Evolutionary conservation across 2,888 invertebrate genomes (phyloP).

Genomic region (Geophilus truncorum): DNA sequence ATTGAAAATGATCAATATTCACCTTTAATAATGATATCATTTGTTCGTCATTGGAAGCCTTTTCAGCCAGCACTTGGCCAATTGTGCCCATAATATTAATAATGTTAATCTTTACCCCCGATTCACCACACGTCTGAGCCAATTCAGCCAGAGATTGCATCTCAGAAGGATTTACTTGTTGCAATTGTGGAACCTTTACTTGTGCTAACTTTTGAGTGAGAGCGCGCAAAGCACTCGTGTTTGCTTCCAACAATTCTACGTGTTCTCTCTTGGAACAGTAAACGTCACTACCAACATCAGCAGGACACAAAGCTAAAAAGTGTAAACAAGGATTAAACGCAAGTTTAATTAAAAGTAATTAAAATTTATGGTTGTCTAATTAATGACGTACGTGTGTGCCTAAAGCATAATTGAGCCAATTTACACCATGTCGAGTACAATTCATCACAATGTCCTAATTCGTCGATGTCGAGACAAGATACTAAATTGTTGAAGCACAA

Average conservation of each 20-base stretch:
- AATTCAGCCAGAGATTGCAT: conserved; percentile 45
- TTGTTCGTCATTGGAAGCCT: background rate
- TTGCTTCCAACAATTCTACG: conserved; percentile 58
- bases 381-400: conserved; percentile 50
- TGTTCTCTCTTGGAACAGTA: conserved; percentile 40
- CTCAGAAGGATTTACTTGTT: conserved; percentile 42
- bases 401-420: conserved; percentile 60
- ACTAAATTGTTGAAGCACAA: conserved; percentile 67
- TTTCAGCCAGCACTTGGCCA: conserved; percentile 35
- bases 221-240: conserved; percentile 69
- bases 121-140: conserved; percentile 42
- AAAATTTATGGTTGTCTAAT: too few relatives aligned
- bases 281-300: background rate
- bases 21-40: background rate
- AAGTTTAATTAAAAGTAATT: too few relatives aligned
- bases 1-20: background rate
- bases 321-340: too few relatives aligned
- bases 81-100: conserved; percentile 42
- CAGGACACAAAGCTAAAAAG: conserved; percentile 38
- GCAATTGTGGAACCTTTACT: conserved; percentile 45
- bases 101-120: conserved; percentile 42
- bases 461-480: conserved; percentile 58
- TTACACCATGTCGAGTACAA: conserved; percentile 58
- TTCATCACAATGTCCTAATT: conserved; percentile 57
- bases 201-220: conserved; percentile 62